Percentiles rank a stretch among this genome's conserved stretches.
These are phyloP conservation scores for Caracal caracal DNA, from an alignment of 2,113 vertebrate genomes.

Conservation along the genomic window DNA sequence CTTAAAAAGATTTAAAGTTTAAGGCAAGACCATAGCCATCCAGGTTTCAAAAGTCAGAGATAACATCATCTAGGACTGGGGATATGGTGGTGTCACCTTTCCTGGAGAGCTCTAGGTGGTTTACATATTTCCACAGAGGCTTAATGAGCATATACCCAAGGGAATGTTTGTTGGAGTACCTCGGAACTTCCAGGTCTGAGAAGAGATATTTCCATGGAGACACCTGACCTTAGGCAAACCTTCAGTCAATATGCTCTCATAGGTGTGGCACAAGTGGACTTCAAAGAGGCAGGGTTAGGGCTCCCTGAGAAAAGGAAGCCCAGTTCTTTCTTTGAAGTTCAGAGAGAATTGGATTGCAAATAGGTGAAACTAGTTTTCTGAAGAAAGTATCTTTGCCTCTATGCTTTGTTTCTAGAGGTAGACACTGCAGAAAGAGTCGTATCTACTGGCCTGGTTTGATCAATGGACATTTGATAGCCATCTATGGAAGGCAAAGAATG, in stretches of 20 bases:
- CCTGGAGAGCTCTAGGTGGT: not conserved
- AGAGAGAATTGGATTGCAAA: conserved; percentile 35
- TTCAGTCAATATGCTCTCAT: not conserved
- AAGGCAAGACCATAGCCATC: not conserved
- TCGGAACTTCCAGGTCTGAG: not conserved
- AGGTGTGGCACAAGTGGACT: not conserved
- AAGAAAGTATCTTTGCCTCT: not conserved
- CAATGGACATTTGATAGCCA: not conserved
- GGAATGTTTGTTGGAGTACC: not conserved
- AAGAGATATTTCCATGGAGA: not conserved
- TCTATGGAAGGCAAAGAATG: not conserved
- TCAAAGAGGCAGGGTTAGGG: not conserved
- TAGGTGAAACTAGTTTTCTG: not conserved
- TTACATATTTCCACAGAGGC: not conserved
- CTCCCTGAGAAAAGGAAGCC: not conserved
- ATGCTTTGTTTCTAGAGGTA: conserved; percentile 26
- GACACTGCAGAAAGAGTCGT: not conserved
- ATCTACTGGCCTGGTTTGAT: conserved; percentile 17
- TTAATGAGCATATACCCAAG: not conserved
- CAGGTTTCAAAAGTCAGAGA: not conserved
- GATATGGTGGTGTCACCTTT: not conserved
- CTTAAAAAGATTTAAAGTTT: conserved; percentile 37
- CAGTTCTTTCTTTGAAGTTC: not conserved
- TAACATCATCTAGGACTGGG: not conserved
- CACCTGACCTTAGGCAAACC: not conserved